Conservation (phyloP, 1,140 invertebrate species). For the Amphibalanus amphitrite region DNA sequence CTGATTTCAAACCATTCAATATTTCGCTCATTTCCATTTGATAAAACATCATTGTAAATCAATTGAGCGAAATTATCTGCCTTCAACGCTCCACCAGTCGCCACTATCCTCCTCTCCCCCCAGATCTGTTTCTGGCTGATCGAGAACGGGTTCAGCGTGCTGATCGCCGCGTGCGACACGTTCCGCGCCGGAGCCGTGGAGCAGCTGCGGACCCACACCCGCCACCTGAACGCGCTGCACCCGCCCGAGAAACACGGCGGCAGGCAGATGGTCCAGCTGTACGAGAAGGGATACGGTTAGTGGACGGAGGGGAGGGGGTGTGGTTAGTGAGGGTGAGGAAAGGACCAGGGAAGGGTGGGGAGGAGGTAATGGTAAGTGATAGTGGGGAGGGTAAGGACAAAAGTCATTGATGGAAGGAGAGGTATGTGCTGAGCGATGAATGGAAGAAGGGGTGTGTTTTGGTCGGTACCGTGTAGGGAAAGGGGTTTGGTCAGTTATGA, state of each 20-base stretch:
- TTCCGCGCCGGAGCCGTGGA: constrained; percentile 98
- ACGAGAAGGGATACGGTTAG: constrained; percentile 87
- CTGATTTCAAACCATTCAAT: no score
- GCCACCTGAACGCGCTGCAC: constrained; percentile 87
- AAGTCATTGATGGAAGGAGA: neutral
- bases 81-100: neutral
- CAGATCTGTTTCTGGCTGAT: constrained; percentile 97
- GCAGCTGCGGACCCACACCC: constrained; percentile 86
- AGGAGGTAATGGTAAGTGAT: neutral
- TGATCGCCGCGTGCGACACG: constrained; percentile 98
- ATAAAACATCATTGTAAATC: no score
- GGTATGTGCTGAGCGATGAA: no score
- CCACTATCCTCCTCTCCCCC: neutral
- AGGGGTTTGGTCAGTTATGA: no score
- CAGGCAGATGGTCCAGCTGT: constrained; percentile 72
- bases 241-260: constrained; percentile 51
- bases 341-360: neutral
- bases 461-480: no score
- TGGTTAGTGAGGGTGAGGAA: neutral
- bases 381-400: neutral
- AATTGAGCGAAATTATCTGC: no score
- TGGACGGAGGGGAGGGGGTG: constrained; percentile 12
- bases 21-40: no score
- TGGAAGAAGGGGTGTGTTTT: no score
- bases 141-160: constrained; percentile 86